A percentile compares a stretch with the other conserved stretches of the same genome.
These are phyloP conservation scores for Paedocypris sp. DNA, from an alignment of 2,113 vertebrate genomes.

Conservation along the genomic window DNA sequence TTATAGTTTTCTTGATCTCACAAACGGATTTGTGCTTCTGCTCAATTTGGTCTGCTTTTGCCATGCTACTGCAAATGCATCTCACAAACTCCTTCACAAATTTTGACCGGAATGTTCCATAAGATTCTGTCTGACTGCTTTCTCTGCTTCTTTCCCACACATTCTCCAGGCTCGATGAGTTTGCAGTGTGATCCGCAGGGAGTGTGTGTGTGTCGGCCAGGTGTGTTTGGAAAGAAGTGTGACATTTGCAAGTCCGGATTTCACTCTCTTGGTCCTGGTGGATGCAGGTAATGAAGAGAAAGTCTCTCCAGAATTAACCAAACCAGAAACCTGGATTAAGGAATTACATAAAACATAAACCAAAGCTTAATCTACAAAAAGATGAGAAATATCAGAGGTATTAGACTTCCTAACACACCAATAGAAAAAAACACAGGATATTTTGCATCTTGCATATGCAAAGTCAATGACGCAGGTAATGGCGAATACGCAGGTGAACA, in stretches of 20 bases:
- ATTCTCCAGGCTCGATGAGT: conserved; percentile 64
- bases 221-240: conserved; percentile 77
- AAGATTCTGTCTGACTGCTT: not conserved
- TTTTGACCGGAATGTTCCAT: not conserved
- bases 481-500: not conserved
- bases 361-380: no score
- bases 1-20: no score
- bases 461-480: not conserved
- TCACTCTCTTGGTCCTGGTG: conserved; percentile 77
- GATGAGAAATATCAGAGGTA: not conserved
- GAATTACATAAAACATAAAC: no score
- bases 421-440: not conserved
- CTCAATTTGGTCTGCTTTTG: no score
- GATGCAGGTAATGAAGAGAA: conserved; percentile 73
- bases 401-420: no score
- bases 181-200: conserved; percentile 71
- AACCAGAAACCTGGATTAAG: no score
- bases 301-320: not conserved
- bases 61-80: no score
- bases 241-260: conserved; percentile 75
- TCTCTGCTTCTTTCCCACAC: not conserved
- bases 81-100: no score
- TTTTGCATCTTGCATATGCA: not conserved
- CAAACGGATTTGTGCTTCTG: no score
- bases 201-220: conserved; percentile 67